phyloP scores from a whole-genome alignment of 2,888 invertebrate species.

The Polyploca ridens region DNA sequence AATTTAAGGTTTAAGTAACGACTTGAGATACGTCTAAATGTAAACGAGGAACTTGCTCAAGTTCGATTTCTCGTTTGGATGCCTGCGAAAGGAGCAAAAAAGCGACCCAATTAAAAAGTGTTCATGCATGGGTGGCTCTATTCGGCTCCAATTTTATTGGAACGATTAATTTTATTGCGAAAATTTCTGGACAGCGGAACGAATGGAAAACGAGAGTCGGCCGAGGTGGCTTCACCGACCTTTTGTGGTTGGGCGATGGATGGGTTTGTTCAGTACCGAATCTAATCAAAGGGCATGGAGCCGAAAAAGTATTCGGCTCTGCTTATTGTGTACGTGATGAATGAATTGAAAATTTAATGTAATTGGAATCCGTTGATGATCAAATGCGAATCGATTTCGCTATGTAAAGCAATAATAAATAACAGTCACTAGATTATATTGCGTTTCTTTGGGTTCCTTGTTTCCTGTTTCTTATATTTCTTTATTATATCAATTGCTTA shows the following conservation, averaged over 20 bases:
- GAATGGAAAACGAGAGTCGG: conserved; percentile 72
- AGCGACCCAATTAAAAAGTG: conserved; percentile 81
- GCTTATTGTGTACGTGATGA: conserved; percentile 59
- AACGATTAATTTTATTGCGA: conserved; percentile 83
- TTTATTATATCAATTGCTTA: no score
- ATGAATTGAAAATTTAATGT: conserved; percentile 73
- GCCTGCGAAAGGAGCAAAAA: conserved; percentile 72
- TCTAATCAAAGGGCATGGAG: conserved; percentile 72
- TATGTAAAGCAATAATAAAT: conserved; percentile 42
- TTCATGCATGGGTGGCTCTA: conserved; percentile 80
- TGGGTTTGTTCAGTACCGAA: conserved; percentile 65
- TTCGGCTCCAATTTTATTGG: conserved; percentile 80
- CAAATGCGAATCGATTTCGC: conserved; percentile 40
- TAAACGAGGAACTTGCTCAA: conserved; percentile 57
- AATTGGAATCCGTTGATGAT: conserved; percentile 64
- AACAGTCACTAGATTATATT: conserved; percentile 38
- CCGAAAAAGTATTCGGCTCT: conserved; percentile 53
- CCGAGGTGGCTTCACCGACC: conserved; percentile 62
- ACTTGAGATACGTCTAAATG: conserved; percentile 28
- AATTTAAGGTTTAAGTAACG: conserved; percentile 13
- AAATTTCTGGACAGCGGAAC: conserved; percentile 82
- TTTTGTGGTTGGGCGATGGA: conserved; percentile 75
- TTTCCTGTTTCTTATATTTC: conserved; percentile 28
- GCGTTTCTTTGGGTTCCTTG: conserved; percentile 30
- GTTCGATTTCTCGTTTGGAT: conserved; percentile 73